These are phyloP conservation scores for Villa cingulata DNA, from an alignment of 2,888 invertebrate genomes.

Conservation along the genomic window DNA sequence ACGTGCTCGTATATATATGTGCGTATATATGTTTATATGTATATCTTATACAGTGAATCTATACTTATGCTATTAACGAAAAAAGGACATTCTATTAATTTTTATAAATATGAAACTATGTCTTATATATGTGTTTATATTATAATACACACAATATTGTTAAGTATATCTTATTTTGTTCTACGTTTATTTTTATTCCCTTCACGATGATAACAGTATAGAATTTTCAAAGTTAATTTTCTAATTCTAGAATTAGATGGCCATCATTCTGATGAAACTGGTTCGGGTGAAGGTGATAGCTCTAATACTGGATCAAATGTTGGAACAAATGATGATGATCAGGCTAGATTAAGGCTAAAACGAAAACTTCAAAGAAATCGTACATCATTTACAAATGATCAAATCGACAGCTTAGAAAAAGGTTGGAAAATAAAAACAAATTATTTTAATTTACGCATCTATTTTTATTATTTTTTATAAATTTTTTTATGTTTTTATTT, in stretches of 20 bases:
- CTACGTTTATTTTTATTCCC: too few species aligned
- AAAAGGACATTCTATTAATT: too few species aligned
- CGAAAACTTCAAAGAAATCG: conserved; percentile 93
- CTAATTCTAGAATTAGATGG: conserved; percentile 31
- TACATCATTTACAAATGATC: conserved; percentile 96
- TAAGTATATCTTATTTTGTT: background rate
- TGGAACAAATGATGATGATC: conserved; percentile 62
- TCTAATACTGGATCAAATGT: conserved; percentile 75
- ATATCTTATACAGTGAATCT: too few species aligned
- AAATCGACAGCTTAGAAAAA: conserved; percentile 97
- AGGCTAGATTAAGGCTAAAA: conserved; percentile 84
- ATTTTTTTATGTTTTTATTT: background rate
- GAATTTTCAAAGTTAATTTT: too few species aligned
- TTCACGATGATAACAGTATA: too few species aligned
- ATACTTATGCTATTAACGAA: too few species aligned
- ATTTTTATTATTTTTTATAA: too few species aligned
- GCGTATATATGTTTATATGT: too few species aligned
- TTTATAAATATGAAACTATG: too few species aligned
- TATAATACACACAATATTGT: too few species aligned
- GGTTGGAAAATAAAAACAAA: conserved; percentile 53
- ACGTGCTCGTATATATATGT: background rate
- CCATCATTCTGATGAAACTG: conserved; percentile 66
- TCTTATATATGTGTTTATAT: too few species aligned
- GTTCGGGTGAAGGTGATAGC: conserved; percentile 63
- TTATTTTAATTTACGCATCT: background rate